Evolutionary conservation across 1,140 invertebrate genomes (phyloP).

Genomic region (Cotesia chilonis): DNA sequence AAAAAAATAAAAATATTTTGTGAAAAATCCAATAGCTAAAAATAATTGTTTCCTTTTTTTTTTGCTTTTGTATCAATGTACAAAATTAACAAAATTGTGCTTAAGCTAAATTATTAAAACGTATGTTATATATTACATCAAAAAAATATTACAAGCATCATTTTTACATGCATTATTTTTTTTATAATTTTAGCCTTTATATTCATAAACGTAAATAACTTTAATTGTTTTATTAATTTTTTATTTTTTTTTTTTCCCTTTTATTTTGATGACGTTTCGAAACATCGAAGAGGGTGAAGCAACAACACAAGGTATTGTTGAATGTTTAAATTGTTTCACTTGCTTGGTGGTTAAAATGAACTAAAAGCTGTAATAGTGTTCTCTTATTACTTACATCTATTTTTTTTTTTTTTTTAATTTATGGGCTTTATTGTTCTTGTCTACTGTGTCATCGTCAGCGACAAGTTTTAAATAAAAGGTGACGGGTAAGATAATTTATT

Average conservation of each 20-base stretch:
- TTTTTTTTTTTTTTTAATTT: background rate
- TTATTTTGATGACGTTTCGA: constrained; percentile 49
- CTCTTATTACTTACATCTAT: background rate
- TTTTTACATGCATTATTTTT: background rate
- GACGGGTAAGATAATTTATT: constrained; percentile 22
- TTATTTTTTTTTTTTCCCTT: constrained; percentile 57
- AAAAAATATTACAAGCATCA: too few species aligned
- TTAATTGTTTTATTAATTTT: constrained; percentile 44
- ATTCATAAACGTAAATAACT: constrained; percentile 38
- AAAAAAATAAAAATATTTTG: too few species aligned
- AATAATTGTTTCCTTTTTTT: too few species aligned
- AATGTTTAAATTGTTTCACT: constrained; percentile 42
- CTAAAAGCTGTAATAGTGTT: background rate
- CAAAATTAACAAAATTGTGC: too few species aligned
- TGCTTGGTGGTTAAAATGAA: background rate
- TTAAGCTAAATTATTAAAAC: too few species aligned
- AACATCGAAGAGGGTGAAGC: constrained; percentile 57
- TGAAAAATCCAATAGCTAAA: too few species aligned
- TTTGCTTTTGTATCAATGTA: too few species aligned
- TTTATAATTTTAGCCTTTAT: constrained; percentile 18
- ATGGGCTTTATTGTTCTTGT: constrained; percentile 8
- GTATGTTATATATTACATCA: too few species aligned
- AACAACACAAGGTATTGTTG: constrained; percentile 57
- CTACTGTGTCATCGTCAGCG: background rate
- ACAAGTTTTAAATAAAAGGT: constrained; percentile 13